Conservation (phyloP, 1,140 invertebrate species). For the Rhyacophila brunnea region DNA sequence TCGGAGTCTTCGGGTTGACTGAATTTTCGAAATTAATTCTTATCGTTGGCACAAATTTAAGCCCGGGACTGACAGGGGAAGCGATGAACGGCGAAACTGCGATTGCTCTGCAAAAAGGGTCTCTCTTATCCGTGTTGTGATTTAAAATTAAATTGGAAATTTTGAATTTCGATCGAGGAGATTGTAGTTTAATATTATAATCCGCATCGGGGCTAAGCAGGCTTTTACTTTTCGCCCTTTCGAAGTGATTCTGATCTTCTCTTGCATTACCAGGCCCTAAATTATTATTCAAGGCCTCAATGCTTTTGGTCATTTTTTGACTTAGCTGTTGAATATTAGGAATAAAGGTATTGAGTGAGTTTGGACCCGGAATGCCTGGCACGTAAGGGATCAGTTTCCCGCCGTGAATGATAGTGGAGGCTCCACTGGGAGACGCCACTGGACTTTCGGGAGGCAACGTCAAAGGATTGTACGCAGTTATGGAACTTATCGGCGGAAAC, state of each 20-base stretch:
- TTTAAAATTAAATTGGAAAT: slow-evolving; percentile 5
- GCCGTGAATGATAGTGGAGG: slow-evolving; percentile 61
- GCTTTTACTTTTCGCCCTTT: slow-evolving; percentile 1
- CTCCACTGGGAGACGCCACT: slow-evolving; percentile 47
- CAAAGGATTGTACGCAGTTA: slow-evolving; percentile 72
- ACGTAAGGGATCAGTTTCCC: slow-evolving; percentile 79
- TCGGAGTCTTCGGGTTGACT: too few species aligned
- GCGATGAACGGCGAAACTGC: background rate
- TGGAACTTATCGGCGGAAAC: slow-evolving; percentile 61
- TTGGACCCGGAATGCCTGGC: slow-evolving; percentile 82
- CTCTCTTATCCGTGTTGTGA: background rate
- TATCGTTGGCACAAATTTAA: slow-evolving; percentile 6
- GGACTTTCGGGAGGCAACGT: slow-evolving; percentile 56
- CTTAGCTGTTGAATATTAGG: slow-evolving; percentile 30
- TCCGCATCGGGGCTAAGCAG: slow-evolving; percentile 1
- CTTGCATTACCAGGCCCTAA: background rate
- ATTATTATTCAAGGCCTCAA: slow-evolving; percentile 5
- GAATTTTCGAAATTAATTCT: slow-evolving; percentile 14
- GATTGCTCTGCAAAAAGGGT: background rate
- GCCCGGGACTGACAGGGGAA: background rate
- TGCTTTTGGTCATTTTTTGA: slow-evolving; percentile 10
- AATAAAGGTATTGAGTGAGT: slow-evolving; percentile 54
- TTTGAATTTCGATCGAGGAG: slow-evolving; percentile 13
- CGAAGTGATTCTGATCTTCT: slow-evolving; percentile 5
- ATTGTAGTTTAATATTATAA: slow-evolving; percentile 3